Base-by-base conservation (phyloP, 2,888 invertebrate species). In the Phorcus lineatus region DNA sequence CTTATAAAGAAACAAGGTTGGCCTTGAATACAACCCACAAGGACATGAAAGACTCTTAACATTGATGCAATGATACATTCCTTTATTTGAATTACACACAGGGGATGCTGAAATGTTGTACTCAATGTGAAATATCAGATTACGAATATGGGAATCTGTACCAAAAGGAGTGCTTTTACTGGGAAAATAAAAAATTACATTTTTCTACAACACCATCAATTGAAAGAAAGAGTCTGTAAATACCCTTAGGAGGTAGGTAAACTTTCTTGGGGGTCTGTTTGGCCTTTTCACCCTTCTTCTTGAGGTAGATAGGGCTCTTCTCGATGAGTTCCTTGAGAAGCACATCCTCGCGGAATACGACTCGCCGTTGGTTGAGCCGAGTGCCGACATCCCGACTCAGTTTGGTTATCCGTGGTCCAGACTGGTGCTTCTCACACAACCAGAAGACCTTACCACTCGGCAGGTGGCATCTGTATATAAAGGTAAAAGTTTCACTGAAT, bases 401-500 rank as follows among this genome's bases (percentile, higher is more conserved):
- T 78, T 19, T 87, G 36, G 89, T 88, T 52, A 91, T 89, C 53
- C 90, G 87, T 22, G 87, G 85, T 24, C 88, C 86, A 24, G 86
- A 84, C 81, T 90, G 89, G 79, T 91, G 91, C 24, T 87, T 78
- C 7, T 85, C 82, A 85, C 91, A 91, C 74, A 91, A 81, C 91
- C 91, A 91, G 74, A 87, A 85, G 47, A 89, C 86, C 85, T 91
- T 91, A 3, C 91, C 91, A 83, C 89, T 90, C 13, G 91, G 90
- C 22, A 91, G 81, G 76, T 88, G 86, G 75, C 90, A 91, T 67
- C 90, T 91, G 76, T 1, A 81, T 70, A 9, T 75, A n/a, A 75
- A 24, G 55, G 24, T 40, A 47, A 13, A 7, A 7, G 24, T n/a
- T 4, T 7, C 4, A 77, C 16, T 62, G 7, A 7, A 4, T 36